These are phyloP conservation scores for Papilio demoleus DNA, from an alignment of 2,888 invertebrate genomes.

Conservation along the genomic window DNA sequence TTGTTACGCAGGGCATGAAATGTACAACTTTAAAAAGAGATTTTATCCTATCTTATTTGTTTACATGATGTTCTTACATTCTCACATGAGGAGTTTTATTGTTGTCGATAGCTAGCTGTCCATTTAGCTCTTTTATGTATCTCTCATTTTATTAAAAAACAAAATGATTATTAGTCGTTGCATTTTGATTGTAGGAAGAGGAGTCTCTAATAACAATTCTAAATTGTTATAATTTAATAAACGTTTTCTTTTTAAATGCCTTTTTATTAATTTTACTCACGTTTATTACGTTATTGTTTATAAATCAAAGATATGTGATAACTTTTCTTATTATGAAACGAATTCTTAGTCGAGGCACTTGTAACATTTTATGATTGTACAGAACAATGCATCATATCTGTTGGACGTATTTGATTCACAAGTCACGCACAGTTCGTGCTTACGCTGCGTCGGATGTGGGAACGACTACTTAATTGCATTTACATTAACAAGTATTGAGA, in stretches of 20 bases:
- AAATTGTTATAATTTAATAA: not conserved
- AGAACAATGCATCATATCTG: conserved; percentile 27
- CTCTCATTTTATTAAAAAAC: no score
- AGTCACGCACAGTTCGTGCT: conserved; percentile 34
- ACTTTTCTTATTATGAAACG: conserved; percentile 7
- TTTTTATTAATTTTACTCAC: not conserved
- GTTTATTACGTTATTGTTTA: conserved; percentile 8
- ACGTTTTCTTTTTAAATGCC: not conserved
- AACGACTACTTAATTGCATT: conserved; percentile 33
- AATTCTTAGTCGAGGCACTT: not conserved
- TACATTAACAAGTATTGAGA: conserved; percentile 29
- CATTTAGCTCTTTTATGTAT: not conserved
- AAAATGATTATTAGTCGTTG: no score
- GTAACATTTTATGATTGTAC: conserved; percentile 16
- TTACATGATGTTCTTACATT: not conserved
- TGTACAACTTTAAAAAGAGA: conserved; percentile 26
- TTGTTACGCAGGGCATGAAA: conserved; percentile 37
- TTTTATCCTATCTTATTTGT: conserved; percentile 11
- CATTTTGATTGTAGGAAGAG: no score
- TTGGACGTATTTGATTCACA: conserved; percentile 17
- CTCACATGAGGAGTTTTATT: not conserved
- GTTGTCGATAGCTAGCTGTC: not conserved
- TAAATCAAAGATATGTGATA: conserved; percentile 1
- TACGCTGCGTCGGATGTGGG: conserved; percentile 25
- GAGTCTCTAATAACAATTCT: no score